These are phyloP conservation scores for Drosophila repletoides DNA, from an alignment of 1,140 invertebrate species.

Conservation along the genomic window DNA sequence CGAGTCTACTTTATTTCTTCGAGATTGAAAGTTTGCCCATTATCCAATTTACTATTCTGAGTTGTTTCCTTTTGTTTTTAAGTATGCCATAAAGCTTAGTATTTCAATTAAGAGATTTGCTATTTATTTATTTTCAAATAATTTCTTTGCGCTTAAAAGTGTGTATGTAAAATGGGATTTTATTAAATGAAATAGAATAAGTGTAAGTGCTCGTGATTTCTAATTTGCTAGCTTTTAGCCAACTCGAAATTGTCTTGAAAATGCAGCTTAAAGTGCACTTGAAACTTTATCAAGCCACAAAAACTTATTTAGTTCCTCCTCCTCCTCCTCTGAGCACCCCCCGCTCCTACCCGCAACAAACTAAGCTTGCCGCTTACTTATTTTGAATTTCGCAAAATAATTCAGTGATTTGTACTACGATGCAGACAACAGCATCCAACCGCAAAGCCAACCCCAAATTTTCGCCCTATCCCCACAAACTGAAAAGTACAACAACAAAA, in stretches of 20 bases:
- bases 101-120: no score
- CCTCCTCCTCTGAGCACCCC: background rate
- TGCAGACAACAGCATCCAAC: background rate
- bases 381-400: constrained; percentile 38
- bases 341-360: background rate
- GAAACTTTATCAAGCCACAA: constrained; percentile 32
- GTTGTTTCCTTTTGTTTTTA: no score
- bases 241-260: constrained; percentile 10
- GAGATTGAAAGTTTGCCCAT: no score
- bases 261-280: constrained; percentile 22
- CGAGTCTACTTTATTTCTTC: no score
- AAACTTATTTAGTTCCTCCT: background rate
- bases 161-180: background rate
- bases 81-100: no score
- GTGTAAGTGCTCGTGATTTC: background rate
- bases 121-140: no score
- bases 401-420: constrained; percentile 39
- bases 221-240: constrained; percentile 5
- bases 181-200: background rate
- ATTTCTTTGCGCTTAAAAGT: background rate
- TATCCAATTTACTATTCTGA: no score
- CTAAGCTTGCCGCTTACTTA: constrained; percentile 17
- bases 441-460: constrained; percentile 6
- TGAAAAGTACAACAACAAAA: no score
- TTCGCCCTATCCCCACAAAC: constrained; percentile 2